Base-by-base conservation (phyloP, 1,140 invertebrate species). In the Heliconius hermathena region DNA sequence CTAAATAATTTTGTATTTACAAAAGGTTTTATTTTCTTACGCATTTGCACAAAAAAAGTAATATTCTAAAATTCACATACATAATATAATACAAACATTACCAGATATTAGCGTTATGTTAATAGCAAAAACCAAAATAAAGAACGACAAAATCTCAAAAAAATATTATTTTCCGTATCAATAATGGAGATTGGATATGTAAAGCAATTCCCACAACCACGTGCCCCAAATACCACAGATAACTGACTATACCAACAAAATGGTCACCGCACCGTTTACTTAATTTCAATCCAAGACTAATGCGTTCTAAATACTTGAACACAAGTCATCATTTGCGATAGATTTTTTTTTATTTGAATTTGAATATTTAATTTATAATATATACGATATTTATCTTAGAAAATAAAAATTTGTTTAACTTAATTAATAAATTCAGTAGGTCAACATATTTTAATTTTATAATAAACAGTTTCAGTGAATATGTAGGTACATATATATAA, bases 221-320 rank as follows among this genome's bases (percentile, higher is more conserved):
- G 73, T 60, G 73, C 74, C 74, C 73, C 41, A 74, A 74, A 79
- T 79, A 79, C 78, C 73, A 57, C 26, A 66, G 60, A 66, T 66
- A 66, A 66, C 60, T 73, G 29, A 74, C 5, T 79, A 29, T 54
- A 71, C 71, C 36, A 74, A 79, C 46, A 36, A 49, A 74, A 66
- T 73, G 60, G 57, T 66, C 52, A 26, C 72, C 60, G 60, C 22
- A 77, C 38, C 13, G 71, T 20, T 71, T 74, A 71, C 78, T 54
- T 52, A 52, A 79, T 75, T 46, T 74, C 57, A 41, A 11, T 36
- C 41, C 46, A 22, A 75, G 60, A 66, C 60, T 66, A 79, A 75
- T 66, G 57, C 57, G 60, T 79, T 79, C 73, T 20, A 79, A 38
- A 74, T 71, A 54, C 66, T 74, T 52, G 2, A 79, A 29, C 41